Evolutionary conservation across 2,113 vertebrate species (phyloP), one percentile per base, ranked within the genome.

Genomic region (Lasiurus cinereus): DNA sequence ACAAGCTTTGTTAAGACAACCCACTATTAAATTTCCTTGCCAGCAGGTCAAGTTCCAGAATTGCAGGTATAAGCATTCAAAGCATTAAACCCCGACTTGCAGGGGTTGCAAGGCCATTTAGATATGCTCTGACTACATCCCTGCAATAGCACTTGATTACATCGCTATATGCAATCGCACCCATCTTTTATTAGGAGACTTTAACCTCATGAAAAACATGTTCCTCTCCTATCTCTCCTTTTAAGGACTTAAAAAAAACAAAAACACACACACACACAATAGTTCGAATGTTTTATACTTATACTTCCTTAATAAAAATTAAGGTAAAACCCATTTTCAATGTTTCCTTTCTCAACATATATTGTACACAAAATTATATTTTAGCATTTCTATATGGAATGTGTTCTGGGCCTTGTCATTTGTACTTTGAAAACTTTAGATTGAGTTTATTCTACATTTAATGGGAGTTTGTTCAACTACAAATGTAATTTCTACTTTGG

Each of bases 11-110:
- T 92, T 89, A 83, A 94, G 79, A 89, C 72, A 90, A 39, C 69
- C 74, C 59, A 76, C 88, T 92, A 94, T 96, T 97, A 88, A 96
- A 95, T 96, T 96, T 97, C 90, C 92, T 59, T 96, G 93, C 95
- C 95, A 94, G 88, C 90, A 97, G 95, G 94, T 97, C 97, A 97
- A 96, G 97, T 96, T 97, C 96, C 92, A 94, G 77, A 95, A 91
- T 76, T 64, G 7, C 73, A 84, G 73, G 90, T 92, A 90, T 70
- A 92, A 93, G 94, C 77, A 76, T 59, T 94, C 76, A 93, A 66
- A 89, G 84, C 92, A 88, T 87, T 96, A 96, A 97, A 85, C 70
- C 54, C 83, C 50, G 85, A 90, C 92, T 83, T 64, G 56, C 88
- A 82, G 46, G 88, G 93, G 94, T 91, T 87, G 73, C 86, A 95